Evolutionary conservation across 2,888 invertebrate genomes (phyloP).

Genomic region (Heliconius erato): DNA sequence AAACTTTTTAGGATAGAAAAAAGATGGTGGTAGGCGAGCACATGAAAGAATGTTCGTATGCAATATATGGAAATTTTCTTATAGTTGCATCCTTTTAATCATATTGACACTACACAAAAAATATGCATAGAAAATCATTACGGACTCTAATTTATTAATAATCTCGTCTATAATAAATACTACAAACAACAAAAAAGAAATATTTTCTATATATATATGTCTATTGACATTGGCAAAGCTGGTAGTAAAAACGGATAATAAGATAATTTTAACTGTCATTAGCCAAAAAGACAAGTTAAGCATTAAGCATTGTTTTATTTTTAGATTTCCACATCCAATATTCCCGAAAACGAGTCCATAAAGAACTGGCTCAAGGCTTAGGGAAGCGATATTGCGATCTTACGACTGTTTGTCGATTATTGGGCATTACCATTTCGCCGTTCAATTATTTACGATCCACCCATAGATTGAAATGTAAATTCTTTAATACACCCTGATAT

Average conservation of each 20-base stretch:
- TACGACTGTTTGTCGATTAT: slow-evolving; percentile 53
- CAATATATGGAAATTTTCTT: background rate
- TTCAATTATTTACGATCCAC: slow-evolving; percentile 36
- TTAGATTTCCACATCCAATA: slow-evolving; percentile 58
- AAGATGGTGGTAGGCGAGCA: background rate
- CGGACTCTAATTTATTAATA: background rate
- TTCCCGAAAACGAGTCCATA: slow-evolving; percentile 63
- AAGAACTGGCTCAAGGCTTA: slow-evolving; percentile 61
- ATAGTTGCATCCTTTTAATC: background rate
- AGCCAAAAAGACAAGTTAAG: slow-evolving; percentile 21
- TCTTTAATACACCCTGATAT: slow-evolving; percentile 26
- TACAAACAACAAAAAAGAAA: background rate
- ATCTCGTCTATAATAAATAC: background rate
- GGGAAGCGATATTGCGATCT: slow-evolving; percentile 54
- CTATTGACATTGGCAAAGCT: too few species aligned
- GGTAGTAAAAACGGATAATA: background rate
- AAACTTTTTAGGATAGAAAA: background rate
- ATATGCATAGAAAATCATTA: too few species aligned
- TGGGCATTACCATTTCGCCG: slow-evolving; percentile 45
- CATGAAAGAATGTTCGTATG: background rate
- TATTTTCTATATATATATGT: too few species aligned
- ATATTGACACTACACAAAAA: too few species aligned
- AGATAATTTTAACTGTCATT: background rate
- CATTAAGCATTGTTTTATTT: slow-evolving; percentile 20
- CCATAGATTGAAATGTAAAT: slow-evolving; percentile 30